Evolutionary conservation across 2,888 invertebrate genomes (phyloP), one percentile per base, ranked within the genome.

Genomic region (Eupsilia transversa): DNA sequence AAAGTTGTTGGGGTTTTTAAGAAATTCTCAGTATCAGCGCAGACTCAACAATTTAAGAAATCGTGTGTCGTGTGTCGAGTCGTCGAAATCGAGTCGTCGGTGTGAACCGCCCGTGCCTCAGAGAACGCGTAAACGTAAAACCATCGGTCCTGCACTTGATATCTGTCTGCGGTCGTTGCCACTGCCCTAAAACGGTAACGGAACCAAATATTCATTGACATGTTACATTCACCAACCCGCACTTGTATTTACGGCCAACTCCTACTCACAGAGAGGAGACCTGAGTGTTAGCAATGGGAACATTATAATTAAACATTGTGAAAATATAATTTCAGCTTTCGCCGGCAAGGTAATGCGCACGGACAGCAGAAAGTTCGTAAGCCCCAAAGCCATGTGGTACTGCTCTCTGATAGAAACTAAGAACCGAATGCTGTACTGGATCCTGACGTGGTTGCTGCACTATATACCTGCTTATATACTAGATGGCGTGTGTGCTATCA

Each of bases 391-490:
- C 0, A 7, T 85, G 0, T 88, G 83, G 79, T 86, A 88, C 64
- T 77, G 76, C 14, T 77, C n/a, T 23, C 23, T 72, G 1, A 33
- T 74, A 1, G 78, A 79, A n/a, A 83, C 83, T 0, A 74, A 66
- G 1, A 70, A 83, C 46, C 54, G 52, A 6, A 5, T 64, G 9
- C 30, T 84, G 10, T 86, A 80, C 33, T 77, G 63, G 27, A 43
- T 88, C 1, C 57, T 83, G 3, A 78, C 66, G 1, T 86, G 84
- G 82, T n/a, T 87, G 5, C 27, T 85, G 0, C 88, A 88, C 17
- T 87, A 74, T 38, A 85, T 88, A 60, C 88, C 88, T 0, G 88
- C 83, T 3, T 86, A 86, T 30, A 41, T 84, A 12, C 57, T 86
- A 0, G 88, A 88, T n/a, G 80, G 65, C 0, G 14, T 85, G 0